phyloP scores from a whole-genome alignment of 2,888 invertebrate species.

The Plebejus anna region DNA sequence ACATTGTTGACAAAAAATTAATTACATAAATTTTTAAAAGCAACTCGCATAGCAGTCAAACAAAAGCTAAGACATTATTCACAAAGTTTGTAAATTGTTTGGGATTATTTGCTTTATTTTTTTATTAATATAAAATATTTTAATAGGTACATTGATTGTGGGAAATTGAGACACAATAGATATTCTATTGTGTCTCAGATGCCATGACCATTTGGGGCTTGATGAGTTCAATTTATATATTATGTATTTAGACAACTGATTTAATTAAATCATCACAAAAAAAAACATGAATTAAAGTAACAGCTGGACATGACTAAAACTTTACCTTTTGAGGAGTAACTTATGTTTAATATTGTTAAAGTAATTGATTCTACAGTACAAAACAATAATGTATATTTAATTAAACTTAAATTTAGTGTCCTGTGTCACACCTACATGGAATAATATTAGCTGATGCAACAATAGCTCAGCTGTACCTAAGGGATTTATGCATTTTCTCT shows the following conservation, averaged over 20 bases:
- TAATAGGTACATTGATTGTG: too few relatives aligned
- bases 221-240: background rate
- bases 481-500: background rate
- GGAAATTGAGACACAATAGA: too few relatives aligned
- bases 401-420: background rate
- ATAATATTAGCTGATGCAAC: background rate
- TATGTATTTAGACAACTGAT: background rate
- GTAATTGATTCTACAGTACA: background rate
- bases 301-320: background rate
- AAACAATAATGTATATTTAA: background rate
- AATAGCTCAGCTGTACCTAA: background rate
- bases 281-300: background rate
- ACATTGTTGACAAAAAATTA: too few relatives aligned
- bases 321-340: background rate
- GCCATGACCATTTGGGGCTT: too few relatives aligned
- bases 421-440: background rate
- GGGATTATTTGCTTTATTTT: background rate
- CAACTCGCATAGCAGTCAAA: background rate
- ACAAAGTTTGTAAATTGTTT: background rate
- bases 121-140: background rate
- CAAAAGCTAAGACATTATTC: background rate
- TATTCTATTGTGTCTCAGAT: too few relatives aligned
- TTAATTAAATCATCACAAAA: background rate
- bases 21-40: background rate
- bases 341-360: background rate